These are phyloP conservation scores for Drosophila virilis DNA, from an alignment of 1,140 invertebrate genomes.

Conservation along the genomic window DNA sequence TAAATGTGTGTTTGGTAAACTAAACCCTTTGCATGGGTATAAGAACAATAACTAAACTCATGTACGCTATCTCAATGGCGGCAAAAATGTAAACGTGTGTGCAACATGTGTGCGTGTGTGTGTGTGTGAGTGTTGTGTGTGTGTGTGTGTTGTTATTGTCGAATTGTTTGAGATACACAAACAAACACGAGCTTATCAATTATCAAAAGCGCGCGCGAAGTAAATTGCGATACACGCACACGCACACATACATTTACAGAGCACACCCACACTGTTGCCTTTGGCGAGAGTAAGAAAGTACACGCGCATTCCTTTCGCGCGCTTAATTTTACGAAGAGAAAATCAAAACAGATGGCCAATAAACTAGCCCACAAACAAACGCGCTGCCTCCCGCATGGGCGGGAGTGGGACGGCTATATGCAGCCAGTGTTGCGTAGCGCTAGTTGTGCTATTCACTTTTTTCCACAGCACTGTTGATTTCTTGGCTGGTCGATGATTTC, in stretches of 20 bases:
- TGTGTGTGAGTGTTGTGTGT: conserved; percentile 11
- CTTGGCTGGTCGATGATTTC: conserved; percentile 40
- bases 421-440: conserved; percentile 43
- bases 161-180: conserved; percentile 51
- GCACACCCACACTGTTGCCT: conserved; percentile 10
- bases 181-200: conserved; percentile 72
- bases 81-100: conserved; percentile 51
- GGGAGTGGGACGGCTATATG: conserved; percentile 42
- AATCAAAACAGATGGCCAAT: conserved; percentile 77
- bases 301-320: conserved; percentile 79
- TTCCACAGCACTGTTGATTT: conserved; percentile 56
- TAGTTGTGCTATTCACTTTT: conserved; percentile 49
- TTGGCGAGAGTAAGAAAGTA: conserved; percentile 67
- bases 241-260: neutral
- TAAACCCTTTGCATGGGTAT: neutral
- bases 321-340: conserved; percentile 80
- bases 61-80: conserved; percentile 25
- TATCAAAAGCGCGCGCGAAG: conserved; percentile 56
- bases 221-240: conserved; percentile 56
- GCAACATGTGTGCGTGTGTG: conserved; percentile 67
- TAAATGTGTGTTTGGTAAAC: too few relatives aligned
- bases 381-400: conserved; percentile 33
- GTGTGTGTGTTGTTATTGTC: conserved; percentile 47
- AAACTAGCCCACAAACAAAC: conserved; percentile 50
- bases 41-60: conserved; percentile 14